Evolutionary conservation across 1,140 invertebrate genomes (phyloP), one percentile per base, ranked within the genome.

Genomic region (Drosophila athabasca): DNA sequence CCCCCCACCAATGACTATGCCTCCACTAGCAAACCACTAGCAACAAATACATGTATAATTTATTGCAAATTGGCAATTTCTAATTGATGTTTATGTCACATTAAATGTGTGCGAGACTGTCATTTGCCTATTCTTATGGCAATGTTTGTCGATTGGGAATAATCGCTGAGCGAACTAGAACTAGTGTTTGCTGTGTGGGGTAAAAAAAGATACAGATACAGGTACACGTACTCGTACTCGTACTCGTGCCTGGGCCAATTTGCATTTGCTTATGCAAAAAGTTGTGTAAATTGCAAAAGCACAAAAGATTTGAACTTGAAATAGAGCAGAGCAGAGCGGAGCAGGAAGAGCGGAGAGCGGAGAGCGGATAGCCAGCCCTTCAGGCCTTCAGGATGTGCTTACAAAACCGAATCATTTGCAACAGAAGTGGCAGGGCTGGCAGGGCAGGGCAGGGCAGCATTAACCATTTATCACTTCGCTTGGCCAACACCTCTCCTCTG

Each of bases 191-290:
- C 29, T 7, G 46, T 45, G 49, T 53, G 62, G 50, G 35, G 66
- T 24, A 48, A 31, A 6, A 24, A 35, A 26, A 19, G 17, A 19
- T 19, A 19, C 17, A 19, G 17, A 19, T 19, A 19, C 17, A 19
- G 0, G 17, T 46, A 49, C 31, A 13, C 35, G 35, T 39, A 39
- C 35, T 11, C 35, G 35, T 35, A 0, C 11, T 13, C 3, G 35
- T 39, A 4, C 11, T 13, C 35, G 35, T 13, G 35, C 11, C 5
- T 26, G 24, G 31, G 22, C 8, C 15, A 11, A 70, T 69, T 75
- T 50, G 66, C 67, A 76, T 76, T 51, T 45, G 53, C 83, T 83
- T 88, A 79, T 79, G 79, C 84, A 88, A 87, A 79, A 64, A 62
- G 15, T 53, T 52, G 49, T 54, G 50, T 24, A 59, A 64, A 64